Evolutionary conservation across 1,140 invertebrate species (phyloP), one percentile per base, ranked within the genome.

Genomic region (Zaprionus africanus): DNA sequence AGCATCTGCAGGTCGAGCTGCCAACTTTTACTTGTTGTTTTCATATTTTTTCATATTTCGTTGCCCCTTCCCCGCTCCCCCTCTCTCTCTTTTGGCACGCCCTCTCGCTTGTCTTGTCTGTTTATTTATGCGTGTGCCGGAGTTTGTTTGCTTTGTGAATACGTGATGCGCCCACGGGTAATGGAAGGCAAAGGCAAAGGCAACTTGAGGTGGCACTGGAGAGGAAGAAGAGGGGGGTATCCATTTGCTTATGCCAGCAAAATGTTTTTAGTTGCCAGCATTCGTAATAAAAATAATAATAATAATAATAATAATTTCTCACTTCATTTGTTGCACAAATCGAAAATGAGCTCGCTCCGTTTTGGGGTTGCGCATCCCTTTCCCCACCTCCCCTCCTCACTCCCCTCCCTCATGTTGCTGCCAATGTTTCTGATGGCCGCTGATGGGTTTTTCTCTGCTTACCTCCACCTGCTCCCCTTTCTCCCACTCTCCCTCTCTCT

Each of bases 261-360:
- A 76, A 71, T 70, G 58, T 59, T 69, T 78, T 71, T 76, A 67
- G 74, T 67, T 73, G 59, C 68, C 49, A 60, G 58, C 64, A 68
- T 77, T 73, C 59, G 73, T 78, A 82, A 86, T 82, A 70, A 78
- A 78, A 87, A 81, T 79, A 83, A 78, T 81, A 84, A 84, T 72
- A 85, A 85, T 67, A 61, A 82, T 67, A 61, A 82, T 80, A 82
- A 86, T 87, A 87, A 87, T 87, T 87, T 87, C 83, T 87, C 80
- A 87, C 84, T 87, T 87, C 83, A 87, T 87, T 87, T 87, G 83
- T 87, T 87, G 83, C 83, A 82, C 80, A 87, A 88, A 88, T 87
- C 78, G 79, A 88, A 87, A 88, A 87, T 77, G 66, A 72, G 79
- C 68, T 62, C n/a, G 58, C 53, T 54, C 13, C 26, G 53, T 36